Conservation (phyloP, 2,888 invertebrate genomes). For the Brenthis ino region DNA sequence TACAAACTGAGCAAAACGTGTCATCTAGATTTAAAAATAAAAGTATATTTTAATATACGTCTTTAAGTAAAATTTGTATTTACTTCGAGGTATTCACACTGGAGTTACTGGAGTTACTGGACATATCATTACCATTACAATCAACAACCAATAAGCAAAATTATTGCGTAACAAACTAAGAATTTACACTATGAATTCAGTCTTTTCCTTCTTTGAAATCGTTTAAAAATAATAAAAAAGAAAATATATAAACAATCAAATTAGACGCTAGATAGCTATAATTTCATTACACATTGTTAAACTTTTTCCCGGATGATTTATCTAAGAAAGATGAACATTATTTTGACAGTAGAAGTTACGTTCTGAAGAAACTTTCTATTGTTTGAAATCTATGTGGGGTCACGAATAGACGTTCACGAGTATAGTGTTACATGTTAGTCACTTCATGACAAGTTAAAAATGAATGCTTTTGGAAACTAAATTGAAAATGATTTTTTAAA, state of each 20-base stretch:
- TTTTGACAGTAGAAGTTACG: constrained; percentile 24
- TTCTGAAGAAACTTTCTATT: constrained; percentile 38
- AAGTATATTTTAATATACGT: no score
- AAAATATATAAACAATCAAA: not conserved
- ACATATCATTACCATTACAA: no score
- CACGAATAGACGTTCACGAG: constrained; percentile 28
- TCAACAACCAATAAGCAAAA: no score
- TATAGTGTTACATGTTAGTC: constrained; percentile 33
- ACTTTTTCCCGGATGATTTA: not conserved
- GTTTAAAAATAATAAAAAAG: not conserved
- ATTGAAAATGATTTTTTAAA: not conserved
- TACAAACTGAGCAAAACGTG: no score
- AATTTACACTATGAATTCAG: no score
- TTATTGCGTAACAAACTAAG: no score
- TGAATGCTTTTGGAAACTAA: not conserved
- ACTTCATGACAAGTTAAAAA: constrained; percentile 13
- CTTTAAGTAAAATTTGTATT: no score
- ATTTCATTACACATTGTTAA: not conserved
- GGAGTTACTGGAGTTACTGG: no score
- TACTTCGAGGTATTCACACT: no score
- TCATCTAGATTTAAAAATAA: no score
- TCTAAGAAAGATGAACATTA: constrained; percentile 24
- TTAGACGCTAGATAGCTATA: not conserved
- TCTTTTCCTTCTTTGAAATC: no score
- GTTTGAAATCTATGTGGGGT: constrained; percentile 26